Conservation (phyloP, 2,797 vertebrate genomes). For the Micrastur ruficollis region DNA sequence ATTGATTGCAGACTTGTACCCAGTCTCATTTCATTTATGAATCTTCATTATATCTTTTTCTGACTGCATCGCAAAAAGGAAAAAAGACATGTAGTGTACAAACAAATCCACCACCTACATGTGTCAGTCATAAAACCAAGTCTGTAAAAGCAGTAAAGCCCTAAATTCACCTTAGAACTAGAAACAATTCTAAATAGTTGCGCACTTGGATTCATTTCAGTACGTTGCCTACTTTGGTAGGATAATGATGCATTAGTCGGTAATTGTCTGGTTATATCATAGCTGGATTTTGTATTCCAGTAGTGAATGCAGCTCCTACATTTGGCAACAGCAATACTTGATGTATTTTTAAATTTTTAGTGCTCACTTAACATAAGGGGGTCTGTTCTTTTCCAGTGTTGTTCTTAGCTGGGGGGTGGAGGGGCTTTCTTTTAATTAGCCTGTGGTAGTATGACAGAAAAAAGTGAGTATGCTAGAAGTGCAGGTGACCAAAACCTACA, state of each 20-base stretch:
- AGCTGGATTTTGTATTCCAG: neutral
- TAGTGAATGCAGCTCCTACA: neutral
- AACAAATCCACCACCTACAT: conserved; percentile 48
- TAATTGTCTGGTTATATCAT: neutral
- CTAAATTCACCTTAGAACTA: neutral
- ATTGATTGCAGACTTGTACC: conserved; percentile 69
- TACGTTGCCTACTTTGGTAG: neutral
- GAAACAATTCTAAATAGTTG: neutral
- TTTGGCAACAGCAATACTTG: neutral
- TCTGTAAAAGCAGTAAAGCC: neutral
- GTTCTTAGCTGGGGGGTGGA: neutral
- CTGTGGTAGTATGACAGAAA: neutral
- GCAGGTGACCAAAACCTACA: neutral
- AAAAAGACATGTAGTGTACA: conserved; percentile 28
- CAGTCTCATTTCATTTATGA: conserved; percentile 59
- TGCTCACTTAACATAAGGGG: neutral
- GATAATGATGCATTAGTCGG: neutral
- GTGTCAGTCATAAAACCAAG: neutral
- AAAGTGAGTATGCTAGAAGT: neutral
- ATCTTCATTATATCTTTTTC: conserved; percentile 70
- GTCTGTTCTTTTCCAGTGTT: neutral
- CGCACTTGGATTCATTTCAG: neutral
- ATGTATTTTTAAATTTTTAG: neutral
- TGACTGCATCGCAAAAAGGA: conserved; percentile 47
- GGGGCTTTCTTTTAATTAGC: neutral